Evolutionary conservation across 2,113 vertebrate species (phyloP).

Genomic region (Manacus vitellinus): DNA sequence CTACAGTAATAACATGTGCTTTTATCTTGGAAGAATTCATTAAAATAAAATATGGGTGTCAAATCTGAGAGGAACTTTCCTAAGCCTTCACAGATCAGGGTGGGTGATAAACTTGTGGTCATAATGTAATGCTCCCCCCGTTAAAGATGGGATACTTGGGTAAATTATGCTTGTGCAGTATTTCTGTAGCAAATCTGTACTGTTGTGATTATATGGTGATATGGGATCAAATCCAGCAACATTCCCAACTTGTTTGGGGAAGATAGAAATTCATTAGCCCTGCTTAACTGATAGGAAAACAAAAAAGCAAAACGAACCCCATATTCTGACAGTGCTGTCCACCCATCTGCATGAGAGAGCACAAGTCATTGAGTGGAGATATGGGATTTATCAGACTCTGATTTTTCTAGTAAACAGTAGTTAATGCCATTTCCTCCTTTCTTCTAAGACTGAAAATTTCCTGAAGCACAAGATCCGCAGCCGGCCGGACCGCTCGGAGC

Average conservation of each 20-base stretch:
- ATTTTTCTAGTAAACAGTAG: neutral
- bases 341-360: neutral
- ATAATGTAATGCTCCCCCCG: neutral
- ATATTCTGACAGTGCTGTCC: neutral
- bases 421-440: neutral
- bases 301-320: neutral
- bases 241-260: neutral
- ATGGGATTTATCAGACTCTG: neutral
- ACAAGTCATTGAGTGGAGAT: neutral
- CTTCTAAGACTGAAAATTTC: constrained; percentile 93
- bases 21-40: neutral
- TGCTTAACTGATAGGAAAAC: neutral
- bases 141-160: neutral
- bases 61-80: neutral
- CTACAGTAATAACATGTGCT: neutral
- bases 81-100: neutral
- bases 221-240: neutral
- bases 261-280: neutral
- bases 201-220: neutral
- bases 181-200: neutral
- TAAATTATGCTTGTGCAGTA: neutral
- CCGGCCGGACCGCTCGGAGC: constrained; percentile 92
- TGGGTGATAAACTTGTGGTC: rapidly evolving
- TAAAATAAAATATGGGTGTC: neutral
- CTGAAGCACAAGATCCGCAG: constrained; percentile 98